Base-by-base conservation (phyloP, 2,797 vertebrate species). In the Oryzias sinensis region DNA sequence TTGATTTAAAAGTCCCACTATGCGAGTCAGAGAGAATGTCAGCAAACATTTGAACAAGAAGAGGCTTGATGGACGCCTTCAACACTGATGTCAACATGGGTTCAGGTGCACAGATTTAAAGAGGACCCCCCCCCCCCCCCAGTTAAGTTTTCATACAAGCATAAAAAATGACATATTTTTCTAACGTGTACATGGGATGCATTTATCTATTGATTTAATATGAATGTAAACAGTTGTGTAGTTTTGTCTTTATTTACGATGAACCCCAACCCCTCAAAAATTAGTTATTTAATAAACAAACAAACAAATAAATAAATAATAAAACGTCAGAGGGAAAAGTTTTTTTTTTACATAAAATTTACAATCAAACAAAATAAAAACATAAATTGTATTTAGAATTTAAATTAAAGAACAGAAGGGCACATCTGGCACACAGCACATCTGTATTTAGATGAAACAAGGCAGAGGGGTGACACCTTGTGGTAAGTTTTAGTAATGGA, bases 1-100 rank as follows among this genome's bases (percentile, higher is more conserved):
- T 76, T 59, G 71, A 77, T 79, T 81, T 79, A 70, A 88, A 89
- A 82, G 67, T 74, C 65, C 50, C 50, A 68, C 62, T 59, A 49
- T 69, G 67, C 14, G 37, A 47, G 44, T 37, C 45, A 47, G 46
- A 33, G 40, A 52, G 50, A 45, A 49, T 53, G 56, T 54, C 63
- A 62, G 60, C 40, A 29, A 54, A 59, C 62, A 60, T 60, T 42
- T 61, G 14, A 57, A 65, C 52, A 58, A 49, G 56, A 67, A 46
- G 22, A 5, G 11, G 7, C 14, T 37, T 59, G 43, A 62, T 54
- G 6, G 17, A 45, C 49, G 22, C 2, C 56, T 14, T 29, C 13
- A 24, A 15, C 20, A 44, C 20, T 56, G 14, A 14, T 41, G 14
- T 8, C 56, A 4, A 20, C n/a, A 2, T 46, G 15, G 15, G 4